A percentile compares a stretch with the other conserved stretches of the same genome.
These are phyloP conservation scores for Agrypnia vestita DNA, from an alignment of 1,140 invertebrate species.

Conservation along the genomic window DNA sequence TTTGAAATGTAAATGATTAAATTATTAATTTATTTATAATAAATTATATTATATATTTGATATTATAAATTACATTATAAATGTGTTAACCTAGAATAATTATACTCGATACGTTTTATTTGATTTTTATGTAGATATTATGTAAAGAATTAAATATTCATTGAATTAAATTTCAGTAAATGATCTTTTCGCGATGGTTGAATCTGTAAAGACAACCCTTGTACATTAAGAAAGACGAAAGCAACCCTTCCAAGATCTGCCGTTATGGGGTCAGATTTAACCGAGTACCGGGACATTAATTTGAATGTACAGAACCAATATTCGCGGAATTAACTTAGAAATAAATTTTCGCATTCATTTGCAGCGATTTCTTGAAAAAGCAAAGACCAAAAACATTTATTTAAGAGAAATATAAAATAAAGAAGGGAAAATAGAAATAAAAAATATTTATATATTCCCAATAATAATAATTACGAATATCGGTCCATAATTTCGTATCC, in stretches of 20 bases:
- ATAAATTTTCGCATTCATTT: background rate
- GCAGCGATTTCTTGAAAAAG: background rate
- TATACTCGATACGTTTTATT: too few relatives aligned
- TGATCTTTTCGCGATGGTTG: constrained; percentile 20
- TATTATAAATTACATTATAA: too few relatives aligned
- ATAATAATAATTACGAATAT: too few relatives aligned
- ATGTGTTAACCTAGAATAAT: too few relatives aligned
- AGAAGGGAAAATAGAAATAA: too few relatives aligned
- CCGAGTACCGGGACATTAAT: constrained; percentile 28
- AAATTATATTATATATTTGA: too few relatives aligned
- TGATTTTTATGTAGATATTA: too few relatives aligned
- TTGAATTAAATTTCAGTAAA: background rate
- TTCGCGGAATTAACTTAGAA: background rate
- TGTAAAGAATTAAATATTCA: background rate
- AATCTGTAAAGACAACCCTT: constrained; percentile 33
- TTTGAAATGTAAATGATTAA: too few relatives aligned
- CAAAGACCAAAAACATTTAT: background rate
- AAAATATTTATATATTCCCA: too few relatives aligned
- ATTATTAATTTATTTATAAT: too few relatives aligned
- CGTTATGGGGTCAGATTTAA: constrained; percentile 52
- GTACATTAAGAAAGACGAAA: constrained; percentile 53
- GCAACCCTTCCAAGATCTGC: constrained; percentile 57
- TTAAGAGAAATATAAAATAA: too few relatives aligned
- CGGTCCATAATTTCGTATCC: too few relatives aligned
- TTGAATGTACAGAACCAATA: background rate